A percentile compares a stretch with the other conserved stretches of the same genome.
Conservation (phyloP, 2,888 invertebrate genomes). For the Meiosimyza platycephala region DNA sequence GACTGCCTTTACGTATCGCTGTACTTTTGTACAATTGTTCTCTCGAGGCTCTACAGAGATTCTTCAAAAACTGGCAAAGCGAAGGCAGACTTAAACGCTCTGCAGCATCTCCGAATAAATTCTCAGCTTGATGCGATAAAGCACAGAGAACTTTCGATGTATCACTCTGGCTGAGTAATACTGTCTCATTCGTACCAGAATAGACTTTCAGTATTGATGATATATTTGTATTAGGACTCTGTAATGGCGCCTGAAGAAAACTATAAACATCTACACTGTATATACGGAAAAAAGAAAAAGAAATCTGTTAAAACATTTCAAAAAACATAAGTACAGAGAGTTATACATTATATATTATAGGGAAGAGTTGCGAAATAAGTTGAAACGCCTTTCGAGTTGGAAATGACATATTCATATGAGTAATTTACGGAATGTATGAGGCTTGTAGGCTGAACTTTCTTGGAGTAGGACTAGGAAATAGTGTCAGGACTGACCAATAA, state of each 20-base stretch:
- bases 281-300: not conserved
- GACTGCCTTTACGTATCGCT: slow-evolving; percentile 67
- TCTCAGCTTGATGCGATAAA: slow-evolving; percentile 89
- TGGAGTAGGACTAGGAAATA: too few relatives aligned
- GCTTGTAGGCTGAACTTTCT: too few relatives aligned
- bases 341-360: too few relatives aligned
- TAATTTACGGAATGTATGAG: too few relatives aligned
- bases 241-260: slow-evolving; percentile 79
- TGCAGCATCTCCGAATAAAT: slow-evolving; percentile 90
- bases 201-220: slow-evolving; percentile 66
- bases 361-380: too few relatives aligned
- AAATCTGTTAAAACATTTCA: not conserved
- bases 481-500: too few relatives aligned
- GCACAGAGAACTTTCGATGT: slow-evolving; percentile 92
- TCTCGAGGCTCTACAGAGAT: slow-evolving; percentile 88
- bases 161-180: slow-evolving; percentile 79
- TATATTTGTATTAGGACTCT: slow-evolving; percentile 71
- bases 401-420: too few relatives aligned
- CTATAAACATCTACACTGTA: slow-evolving; percentile 86
- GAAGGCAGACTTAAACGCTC: slow-evolving; percentile 87
- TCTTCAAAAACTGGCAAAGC: slow-evolving; percentile 82
- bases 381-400: too few relatives aligned
- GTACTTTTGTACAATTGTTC: slow-evolving; percentile 72
- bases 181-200: slow-evolving; percentile 67
- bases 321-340: too few relatives aligned